Conservation (phyloP, 2,113 vertebrate genomes). For the Sinocyclocheilus anshuiensis region DNA sequence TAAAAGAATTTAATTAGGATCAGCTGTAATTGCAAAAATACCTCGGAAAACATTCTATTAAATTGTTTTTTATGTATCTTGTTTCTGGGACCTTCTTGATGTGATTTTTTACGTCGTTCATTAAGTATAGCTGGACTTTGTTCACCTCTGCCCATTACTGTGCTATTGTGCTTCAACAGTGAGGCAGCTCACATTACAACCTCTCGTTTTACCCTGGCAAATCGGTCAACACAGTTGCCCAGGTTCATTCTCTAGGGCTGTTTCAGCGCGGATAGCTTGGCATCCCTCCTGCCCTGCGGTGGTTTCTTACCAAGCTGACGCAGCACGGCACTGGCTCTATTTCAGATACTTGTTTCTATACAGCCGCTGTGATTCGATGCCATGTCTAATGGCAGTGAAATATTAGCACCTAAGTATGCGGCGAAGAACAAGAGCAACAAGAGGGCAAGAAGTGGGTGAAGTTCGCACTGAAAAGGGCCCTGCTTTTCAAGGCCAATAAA, state of each 20-base stretch:
- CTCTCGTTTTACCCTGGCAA: constrained; percentile 10
- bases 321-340: constrained; percentile 25
- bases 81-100: not conserved
- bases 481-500: not conserved
- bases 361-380: not conserved
- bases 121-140: not conserved
- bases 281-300: constrained; percentile 15
- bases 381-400: constrained; percentile 6
- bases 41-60: not conserved
- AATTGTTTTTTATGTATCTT: not conserved
- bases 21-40: not conserved
- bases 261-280: constrained; percentile 25
- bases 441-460: constrained; percentile 26
- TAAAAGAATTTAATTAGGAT: no score
- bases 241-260: constrained; percentile 31
- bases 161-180: not conserved
- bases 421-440: not conserved
- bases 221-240: constrained; percentile 5
- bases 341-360: constrained; percentile 18
- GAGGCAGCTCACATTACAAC: constrained; percentile 1
- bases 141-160: not conserved
- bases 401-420: constrained; percentile 7
- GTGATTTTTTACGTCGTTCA: not conserved
- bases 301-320: constrained; percentile 25
- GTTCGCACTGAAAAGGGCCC: not conserved